Percentiles rank a stretch among this genome's conserved stretches.
Evolutionary conservation across 2,888 invertebrate species (phyloP).

Genomic region (Drosophila multiciliata): DNA sequence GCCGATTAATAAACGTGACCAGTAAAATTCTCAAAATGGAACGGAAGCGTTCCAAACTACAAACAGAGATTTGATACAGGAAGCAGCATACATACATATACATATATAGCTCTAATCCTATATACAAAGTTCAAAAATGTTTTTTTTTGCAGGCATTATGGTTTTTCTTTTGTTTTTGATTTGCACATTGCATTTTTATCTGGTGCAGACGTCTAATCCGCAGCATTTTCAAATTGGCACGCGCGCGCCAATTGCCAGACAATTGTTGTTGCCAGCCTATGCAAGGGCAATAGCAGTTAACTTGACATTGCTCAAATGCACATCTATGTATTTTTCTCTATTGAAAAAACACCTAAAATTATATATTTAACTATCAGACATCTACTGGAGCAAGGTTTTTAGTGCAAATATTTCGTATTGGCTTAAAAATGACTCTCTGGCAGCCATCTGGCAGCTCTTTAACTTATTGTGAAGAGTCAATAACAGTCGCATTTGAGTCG

Average conservation of each 20-base stretch:
- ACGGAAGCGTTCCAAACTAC: slow-evolving; percentile 41
- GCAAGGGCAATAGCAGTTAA: neutral
- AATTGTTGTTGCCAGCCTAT: slow-evolving; percentile 37
- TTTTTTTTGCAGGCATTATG: slow-evolving; percentile 41
- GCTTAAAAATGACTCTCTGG: neutral
- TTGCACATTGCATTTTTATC: slow-evolving; percentile 41
- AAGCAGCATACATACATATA: slow-evolving; percentile 33
- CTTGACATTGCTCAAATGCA: neutral
- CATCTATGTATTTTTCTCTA: no score
- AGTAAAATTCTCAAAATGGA: slow-evolving; percentile 49
- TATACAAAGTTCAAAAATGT: slow-evolving; percentile 25
- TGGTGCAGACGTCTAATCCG: slow-evolving; percentile 50
- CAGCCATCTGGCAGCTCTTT: slow-evolving; percentile 10
- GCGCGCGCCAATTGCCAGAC: slow-evolving; percentile 40
- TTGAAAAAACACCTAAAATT: neutral
- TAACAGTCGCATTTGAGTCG: slow-evolving; percentile 13
- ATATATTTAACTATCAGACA: neutral
- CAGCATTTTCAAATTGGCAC: slow-evolving; percentile 58
- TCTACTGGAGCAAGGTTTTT: neutral
- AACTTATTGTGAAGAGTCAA: slow-evolving; percentile 2
- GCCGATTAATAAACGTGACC: slow-evolving; percentile 78
- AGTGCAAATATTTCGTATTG: neutral
- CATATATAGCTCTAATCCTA: neutral
- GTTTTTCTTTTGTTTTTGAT: slow-evolving; percentile 24
- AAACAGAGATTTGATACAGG: slow-evolving; percentile 34